phyloP scores from a whole-genome alignment of 2,797 vertebrate genomes.

The Platalea minor region DNA sequence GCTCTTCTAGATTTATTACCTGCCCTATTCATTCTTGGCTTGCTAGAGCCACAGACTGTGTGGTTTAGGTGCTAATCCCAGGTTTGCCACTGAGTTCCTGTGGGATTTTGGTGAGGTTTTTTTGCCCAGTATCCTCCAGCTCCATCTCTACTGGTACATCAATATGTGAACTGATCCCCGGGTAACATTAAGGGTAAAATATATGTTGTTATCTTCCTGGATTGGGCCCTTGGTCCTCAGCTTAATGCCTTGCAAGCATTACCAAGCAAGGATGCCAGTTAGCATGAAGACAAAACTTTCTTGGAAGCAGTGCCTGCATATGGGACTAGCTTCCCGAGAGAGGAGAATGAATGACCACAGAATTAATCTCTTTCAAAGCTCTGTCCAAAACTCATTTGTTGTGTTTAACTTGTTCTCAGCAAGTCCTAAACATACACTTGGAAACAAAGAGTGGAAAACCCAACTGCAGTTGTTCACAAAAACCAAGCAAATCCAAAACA shows the following conservation, averaged over 20 bases:
- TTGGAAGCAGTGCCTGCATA: background rate
- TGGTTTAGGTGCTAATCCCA: background rate
- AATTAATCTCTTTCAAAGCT: conserved; percentile 26
- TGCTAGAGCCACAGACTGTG: background rate
- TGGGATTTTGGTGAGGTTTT: background rate
- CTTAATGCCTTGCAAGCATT: background rate
- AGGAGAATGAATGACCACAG: background rate
- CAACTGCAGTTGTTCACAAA: background rate
- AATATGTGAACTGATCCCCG: background rate
- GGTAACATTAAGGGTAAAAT: background rate
- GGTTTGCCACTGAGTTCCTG: background rate
- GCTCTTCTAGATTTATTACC: background rate
- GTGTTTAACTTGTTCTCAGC: conserved; percentile 41
- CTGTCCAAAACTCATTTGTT: conserved; percentile 32
- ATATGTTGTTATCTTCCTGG: background rate
- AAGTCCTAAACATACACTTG: background rate
- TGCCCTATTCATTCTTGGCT: background rate
- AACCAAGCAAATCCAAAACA: background rate
- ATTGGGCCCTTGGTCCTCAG: background rate
- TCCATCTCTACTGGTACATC: background rate
- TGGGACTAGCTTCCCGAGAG: background rate
- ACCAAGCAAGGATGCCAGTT: background rate
- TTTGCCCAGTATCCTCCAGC: background rate
- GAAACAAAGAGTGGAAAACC: conserved; percentile 39
- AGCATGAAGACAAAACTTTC: background rate